Evolutionary conservation across 2,888 invertebrate species (phyloP).

Genomic region (Reticulitermes lucifugus): DNA sequence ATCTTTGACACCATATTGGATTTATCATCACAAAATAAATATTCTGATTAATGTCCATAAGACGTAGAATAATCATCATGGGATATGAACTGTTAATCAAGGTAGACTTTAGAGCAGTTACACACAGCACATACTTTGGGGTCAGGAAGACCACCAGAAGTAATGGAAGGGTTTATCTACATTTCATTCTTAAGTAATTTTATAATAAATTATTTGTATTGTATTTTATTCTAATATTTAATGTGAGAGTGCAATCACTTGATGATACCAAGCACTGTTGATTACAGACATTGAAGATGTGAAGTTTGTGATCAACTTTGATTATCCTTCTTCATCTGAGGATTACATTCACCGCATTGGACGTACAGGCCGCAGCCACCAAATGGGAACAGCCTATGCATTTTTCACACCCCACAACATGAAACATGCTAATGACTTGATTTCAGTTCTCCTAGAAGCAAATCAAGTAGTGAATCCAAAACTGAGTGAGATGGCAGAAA

Average conservation of each 20-base stretch:
- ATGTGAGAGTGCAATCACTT: neutral
- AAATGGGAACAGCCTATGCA: slow-evolving; percentile 77
- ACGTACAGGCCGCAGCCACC: slow-evolving; percentile 74
- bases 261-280: neutral
- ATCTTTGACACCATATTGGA: too few species aligned
- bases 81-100: neutral
- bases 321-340: slow-evolving; percentile 78
- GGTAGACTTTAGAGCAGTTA: neutral
- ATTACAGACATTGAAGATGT: slow-evolving; percentile 77
- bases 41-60: neutral
- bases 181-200: neutral
- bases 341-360: slow-evolving; percentile 82
- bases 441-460: slow-evolving; percentile 74
- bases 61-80: neutral
- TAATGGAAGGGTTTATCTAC: neutral
- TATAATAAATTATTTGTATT: neutral
- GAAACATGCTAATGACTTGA: slow-evolving; percentile 74
- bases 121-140: neutral
- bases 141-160: neutral
- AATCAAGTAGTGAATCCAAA: slow-evolving; percentile 75
- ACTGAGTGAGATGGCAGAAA: slow-evolving; percentile 66
- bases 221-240: neutral
- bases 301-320: slow-evolving; percentile 80
- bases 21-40: neutral
- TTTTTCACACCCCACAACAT: slow-evolving; percentile 77